These are phyloP conservation scores for Conops quadrifasciatus DNA, from an alignment of 2,888 invertebrate species.

Conservation along the genomic window DNA sequence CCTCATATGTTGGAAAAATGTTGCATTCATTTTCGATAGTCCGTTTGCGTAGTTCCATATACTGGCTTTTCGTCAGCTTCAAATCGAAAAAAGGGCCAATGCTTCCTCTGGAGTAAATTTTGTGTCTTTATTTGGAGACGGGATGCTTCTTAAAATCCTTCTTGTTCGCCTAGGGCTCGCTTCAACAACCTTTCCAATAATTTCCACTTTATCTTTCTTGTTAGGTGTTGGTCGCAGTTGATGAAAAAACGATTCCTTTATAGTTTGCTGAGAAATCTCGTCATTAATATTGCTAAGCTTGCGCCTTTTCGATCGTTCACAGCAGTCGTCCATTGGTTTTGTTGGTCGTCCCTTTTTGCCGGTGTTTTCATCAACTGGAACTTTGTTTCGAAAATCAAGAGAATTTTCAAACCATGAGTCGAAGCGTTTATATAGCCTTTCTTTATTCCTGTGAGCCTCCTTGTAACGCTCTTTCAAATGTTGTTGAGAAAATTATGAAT, in stretches of 20 bases:
- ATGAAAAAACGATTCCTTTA: neutral
- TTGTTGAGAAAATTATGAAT: neutral
- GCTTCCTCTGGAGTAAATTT: too few relatives aligned
- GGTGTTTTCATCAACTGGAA: neutral
- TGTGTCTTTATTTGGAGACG: too few relatives aligned
- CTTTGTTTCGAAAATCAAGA: neutral
- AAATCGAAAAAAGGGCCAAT: too few relatives aligned
- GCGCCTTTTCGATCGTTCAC: too few relatives aligned
- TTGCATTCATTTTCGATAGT: neutral
- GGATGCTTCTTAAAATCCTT: too few relatives aligned
- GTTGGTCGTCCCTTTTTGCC: neutral
- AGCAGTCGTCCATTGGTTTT: neutral
- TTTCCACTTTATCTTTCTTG: neutral
- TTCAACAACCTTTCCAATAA: too few relatives aligned
- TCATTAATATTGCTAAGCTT: neutral
- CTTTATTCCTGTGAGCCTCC: neutral
- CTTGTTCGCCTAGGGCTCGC: too few relatives aligned
- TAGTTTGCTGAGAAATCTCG: neutral
- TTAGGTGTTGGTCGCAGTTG: neutral
- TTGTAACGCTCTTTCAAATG: too few relatives aligned
- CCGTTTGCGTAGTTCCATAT: neutral
- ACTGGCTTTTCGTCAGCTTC: too few relatives aligned
- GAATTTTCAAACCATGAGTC: neutral
- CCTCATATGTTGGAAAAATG: neutral
- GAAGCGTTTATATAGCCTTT: neutral